A percentile compares a stretch with the other conserved stretches of the same genome.
phyloP scores from a whole-genome alignment of 2,797 vertebrate species.

The Chelmon rostratus region DNA sequence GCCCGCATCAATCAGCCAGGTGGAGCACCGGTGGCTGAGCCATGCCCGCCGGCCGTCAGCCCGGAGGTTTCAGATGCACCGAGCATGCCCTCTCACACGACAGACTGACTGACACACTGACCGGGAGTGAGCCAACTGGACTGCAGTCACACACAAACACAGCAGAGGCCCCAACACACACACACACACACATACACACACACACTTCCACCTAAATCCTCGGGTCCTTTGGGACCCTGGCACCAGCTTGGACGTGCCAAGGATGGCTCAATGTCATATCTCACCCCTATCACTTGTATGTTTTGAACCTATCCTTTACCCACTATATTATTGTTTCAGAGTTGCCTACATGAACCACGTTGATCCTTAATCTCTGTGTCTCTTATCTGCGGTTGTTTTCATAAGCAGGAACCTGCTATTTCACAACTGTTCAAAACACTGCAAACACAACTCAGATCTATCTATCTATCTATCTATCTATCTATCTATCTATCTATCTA shows the following conservation, averaged over 20 bases:
- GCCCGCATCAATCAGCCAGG: constrained; percentile 79
- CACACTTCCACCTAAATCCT: constrained; percentile 30
- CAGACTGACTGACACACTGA: constrained; percentile 71
- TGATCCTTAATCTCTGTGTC: background rate
- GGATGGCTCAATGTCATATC: constrained; percentile 43
- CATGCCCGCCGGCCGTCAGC: constrained; percentile 66
- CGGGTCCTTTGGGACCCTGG: constrained; percentile 37
- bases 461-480: no score
- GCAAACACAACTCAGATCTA: no score
- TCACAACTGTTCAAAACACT: no score
- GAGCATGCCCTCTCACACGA: constrained; percentile 68
- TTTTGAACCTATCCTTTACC: background rate
- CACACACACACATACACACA: constrained; percentile 35
- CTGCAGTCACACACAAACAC: constrained; percentile 38
- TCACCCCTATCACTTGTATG: background rate
- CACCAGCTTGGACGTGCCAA: constrained; percentile 30
- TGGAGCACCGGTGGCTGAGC: constrained; percentile 66
- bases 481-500: background rate
- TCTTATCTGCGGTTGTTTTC: constrained; percentile 1
- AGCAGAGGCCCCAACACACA: constrained; percentile 5
- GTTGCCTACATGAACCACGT: background rate
- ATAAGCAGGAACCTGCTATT: background rate
- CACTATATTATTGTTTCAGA: background rate
- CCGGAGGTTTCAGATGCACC: constrained; percentile 73
- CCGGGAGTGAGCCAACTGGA: constrained; percentile 56